phyloP scores from a whole-genome alignment of 2,797 vertebrate genomes.

The Lindbergichthys nudifrons region DNA sequence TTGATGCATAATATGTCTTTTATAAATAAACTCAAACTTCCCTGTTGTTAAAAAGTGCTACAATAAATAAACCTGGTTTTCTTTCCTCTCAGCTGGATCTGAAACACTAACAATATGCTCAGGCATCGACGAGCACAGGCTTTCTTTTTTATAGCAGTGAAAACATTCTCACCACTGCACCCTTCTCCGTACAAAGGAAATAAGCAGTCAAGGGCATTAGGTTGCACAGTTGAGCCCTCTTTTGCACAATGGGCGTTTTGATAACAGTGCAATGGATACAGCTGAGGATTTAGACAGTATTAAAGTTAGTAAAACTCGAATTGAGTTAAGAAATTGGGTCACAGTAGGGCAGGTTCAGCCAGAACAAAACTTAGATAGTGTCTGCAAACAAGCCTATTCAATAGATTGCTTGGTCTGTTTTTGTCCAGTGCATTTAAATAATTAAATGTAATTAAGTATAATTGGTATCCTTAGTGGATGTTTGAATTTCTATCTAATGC shows the following conservation, averaged over 20 bases:
- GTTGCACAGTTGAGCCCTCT: conserved; percentile 58
- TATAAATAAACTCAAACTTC: not conserved
- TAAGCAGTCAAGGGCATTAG: conserved; percentile 61
- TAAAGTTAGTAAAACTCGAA: conserved; percentile 53
- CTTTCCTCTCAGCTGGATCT: conserved; percentile 23
- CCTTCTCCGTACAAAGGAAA: conserved; percentile 44
- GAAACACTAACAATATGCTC: conserved; percentile 36
- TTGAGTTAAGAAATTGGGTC: conserved; percentile 61
- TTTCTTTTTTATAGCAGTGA: conserved; percentile 33
- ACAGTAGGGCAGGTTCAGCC: conserved; percentile 51
- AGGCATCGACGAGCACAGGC: conserved; percentile 30
- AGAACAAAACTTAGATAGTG: conserved; percentile 26
- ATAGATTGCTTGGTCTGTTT: conserved; percentile 17
- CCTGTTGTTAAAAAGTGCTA: not conserved
- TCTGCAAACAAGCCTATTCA: conserved; percentile 35
- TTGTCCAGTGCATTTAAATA: not conserved
- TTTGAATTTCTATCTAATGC: not conserved
- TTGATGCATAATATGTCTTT: not conserved
- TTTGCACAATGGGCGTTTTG: conserved; percentile 68
- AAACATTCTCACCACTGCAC: conserved; percentile 49
- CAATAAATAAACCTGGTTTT: not conserved
- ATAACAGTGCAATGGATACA: conserved; percentile 74
- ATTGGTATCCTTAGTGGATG: not conserved
- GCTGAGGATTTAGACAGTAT: conserved; percentile 65
- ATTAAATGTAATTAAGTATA: conserved; percentile 15